These are phyloP conservation scores for Axea sp. DNA, from an alignment of 2,888 invertebrate genomes.

Conservation along the genomic window DNA sequence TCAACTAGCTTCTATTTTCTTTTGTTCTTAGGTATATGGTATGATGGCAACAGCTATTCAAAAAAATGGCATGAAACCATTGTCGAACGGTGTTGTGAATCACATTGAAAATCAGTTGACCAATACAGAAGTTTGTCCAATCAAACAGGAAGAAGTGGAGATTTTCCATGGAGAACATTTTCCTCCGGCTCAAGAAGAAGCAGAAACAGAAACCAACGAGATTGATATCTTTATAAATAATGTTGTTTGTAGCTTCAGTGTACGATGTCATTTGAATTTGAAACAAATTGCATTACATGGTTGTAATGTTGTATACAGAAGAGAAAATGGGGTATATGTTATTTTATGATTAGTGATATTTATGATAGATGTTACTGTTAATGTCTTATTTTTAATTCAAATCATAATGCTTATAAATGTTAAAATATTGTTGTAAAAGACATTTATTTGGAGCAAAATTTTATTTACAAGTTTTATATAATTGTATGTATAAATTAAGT, in stretches of 20 bases:
- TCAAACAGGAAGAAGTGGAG: conserved; percentile 64
- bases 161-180: conserved; percentile 37
- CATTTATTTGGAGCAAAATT: too few relatives aligned
- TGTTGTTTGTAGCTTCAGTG: conserved; percentile 98
- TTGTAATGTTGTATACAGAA: conserved; percentile 95
- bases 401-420: too few relatives aligned
- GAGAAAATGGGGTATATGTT: conserved; percentile 89
- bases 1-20: background rate
- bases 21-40: conserved; percentile 70
- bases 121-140: conserved; percentile 66
- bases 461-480: too few relatives aligned
- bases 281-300: conserved; percentile 95
- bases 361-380: too few relatives aligned
- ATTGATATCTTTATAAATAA: conserved; percentile 98
- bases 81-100: conserved; percentile 84
- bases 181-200: conserved; percentile 31
- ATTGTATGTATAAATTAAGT: too few relatives aligned
- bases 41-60: conserved; percentile 91
- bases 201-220: conserved; percentile 79
- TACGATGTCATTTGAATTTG: conserved; percentile 97
- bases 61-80: conserved; percentile 89
- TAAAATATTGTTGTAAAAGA: too few relatives aligned
- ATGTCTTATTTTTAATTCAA: too few relatives aligned
- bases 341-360: conserved; percentile 1
- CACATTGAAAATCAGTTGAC: conserved; percentile 73